A percentile compares a stretch with the other conserved stretches of the same genome.
These are phyloP conservation scores for Cosmorhoe ocellata DNA, from an alignment of 2,888 invertebrate species.

Conservation along the genomic window DNA sequence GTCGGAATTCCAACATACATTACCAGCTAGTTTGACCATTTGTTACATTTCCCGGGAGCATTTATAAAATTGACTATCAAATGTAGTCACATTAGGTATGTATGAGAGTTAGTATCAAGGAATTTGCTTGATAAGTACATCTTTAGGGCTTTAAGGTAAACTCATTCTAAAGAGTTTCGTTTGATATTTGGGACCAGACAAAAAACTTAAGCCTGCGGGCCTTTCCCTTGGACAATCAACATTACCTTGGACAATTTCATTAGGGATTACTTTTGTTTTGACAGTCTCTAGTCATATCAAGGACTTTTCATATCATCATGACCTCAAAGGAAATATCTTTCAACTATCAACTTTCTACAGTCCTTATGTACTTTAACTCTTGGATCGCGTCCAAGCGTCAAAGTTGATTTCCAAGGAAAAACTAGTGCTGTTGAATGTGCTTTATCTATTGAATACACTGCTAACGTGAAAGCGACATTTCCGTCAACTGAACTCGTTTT, in stretches of 20 bases:
- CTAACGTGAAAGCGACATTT: constrained; percentile 26
- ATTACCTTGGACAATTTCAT: too few relatives aligned
- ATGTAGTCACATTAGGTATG: too few relatives aligned
- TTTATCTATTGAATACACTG: not conserved
- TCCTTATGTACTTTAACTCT: not conserved
- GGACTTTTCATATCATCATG: not conserved
- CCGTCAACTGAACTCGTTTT: constrained; percentile 22
- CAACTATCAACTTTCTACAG: constrained; percentile 8
- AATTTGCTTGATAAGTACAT: too few relatives aligned
- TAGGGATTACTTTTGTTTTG: too few relatives aligned
- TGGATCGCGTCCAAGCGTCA: constrained; percentile 19
- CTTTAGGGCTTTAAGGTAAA: too few relatives aligned
- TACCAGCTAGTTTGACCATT: not conserved
- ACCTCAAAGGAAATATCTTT: constrained; percentile 8
- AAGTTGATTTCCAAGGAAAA: constrained; percentile 23
- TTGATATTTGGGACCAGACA: too few relatives aligned
- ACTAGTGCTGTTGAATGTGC: constrained; percentile 14
- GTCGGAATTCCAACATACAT: too few relatives aligned
- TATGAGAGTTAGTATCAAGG: too few relatives aligned
- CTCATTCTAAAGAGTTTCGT: too few relatives aligned
- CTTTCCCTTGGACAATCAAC: too few relatives aligned
- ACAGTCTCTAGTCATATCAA: not conserved
- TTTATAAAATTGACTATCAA: too few relatives aligned
- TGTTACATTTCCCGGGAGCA: not conserved
- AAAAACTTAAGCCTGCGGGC: too few relatives aligned